Conservation (phyloP, 2,113 vertebrate genomes). For the Erpornis zantholeuca region DNA sequence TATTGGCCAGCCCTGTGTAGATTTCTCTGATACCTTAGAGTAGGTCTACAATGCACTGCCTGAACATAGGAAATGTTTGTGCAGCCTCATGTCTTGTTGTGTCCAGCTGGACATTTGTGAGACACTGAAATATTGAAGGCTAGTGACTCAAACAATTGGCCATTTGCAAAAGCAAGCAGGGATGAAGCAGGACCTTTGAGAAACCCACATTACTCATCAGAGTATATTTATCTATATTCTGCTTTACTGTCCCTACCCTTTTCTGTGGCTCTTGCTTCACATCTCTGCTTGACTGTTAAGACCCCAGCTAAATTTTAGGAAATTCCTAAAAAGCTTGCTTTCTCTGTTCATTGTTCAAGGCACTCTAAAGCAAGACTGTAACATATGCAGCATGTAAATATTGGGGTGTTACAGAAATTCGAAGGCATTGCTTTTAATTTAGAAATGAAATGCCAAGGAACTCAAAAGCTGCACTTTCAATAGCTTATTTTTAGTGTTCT, state of each 20-base stretch:
- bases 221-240: neutral
- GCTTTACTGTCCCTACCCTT: neutral
- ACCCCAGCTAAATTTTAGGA: neutral
- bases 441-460: neutral
- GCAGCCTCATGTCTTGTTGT: neutral
- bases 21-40: neutral
- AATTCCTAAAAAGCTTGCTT: neutral
- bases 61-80: fast-evolving
- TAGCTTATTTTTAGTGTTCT: neutral
- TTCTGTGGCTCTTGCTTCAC: neutral
- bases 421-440: neutral
- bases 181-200: neutral
- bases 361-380: neutral
- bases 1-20: neutral
- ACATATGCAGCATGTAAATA: neutral
- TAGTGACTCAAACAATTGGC: fast-evolving
- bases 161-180: neutral
- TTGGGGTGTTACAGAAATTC: neutral
- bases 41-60: neutral
- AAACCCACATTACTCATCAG: neutral
- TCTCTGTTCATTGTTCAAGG: neutral
- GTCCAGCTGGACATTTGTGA: neutral
- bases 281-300: neutral
- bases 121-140: neutral
- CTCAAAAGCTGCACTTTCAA: neutral